Evolutionary conservation across 1,140 invertebrate species (phyloP).

Genomic region (Camponotus floridanus): DNA sequence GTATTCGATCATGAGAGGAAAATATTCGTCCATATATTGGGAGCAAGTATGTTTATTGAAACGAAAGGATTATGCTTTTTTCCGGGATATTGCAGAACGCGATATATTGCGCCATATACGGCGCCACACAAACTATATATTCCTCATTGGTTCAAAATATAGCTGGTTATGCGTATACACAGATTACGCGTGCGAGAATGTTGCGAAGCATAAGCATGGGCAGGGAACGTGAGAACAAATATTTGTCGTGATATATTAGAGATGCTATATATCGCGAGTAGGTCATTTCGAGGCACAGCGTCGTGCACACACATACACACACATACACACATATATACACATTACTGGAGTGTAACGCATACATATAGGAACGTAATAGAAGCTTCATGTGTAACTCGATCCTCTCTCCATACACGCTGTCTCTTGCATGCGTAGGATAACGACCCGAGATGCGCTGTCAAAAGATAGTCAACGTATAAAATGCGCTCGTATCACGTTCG

Average conservation of each 20-base stretch:
- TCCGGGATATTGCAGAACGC: not conserved
- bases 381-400: constrained; percentile 47
- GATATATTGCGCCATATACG: not conserved
- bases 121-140: not conserved
- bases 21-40: not conserved
- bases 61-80: not conserved
- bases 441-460: constrained; percentile 4
- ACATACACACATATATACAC: too few species aligned
- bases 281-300: constrained; percentile 37
- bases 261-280: constrained; percentile 25
- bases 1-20: not conserved
- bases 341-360: not conserved
- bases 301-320: too few species aligned
- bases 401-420: constrained; percentile 7
- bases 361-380: constrained; percentile 22
- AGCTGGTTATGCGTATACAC: not conserved
- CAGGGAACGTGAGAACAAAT: constrained; percentile 29
- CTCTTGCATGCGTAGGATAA: not conserved
- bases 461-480: constrained; percentile 45
- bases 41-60: too few species aligned
- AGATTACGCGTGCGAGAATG: constrained; percentile 27
- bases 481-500: constrained; percentile 44
- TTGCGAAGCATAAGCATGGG: constrained; percentile 23
- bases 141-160: not conserved
- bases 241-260: constrained; percentile 55